Conservation (phyloP, 30 jellyfish, hydroid and myxozoan species). For the Chrysaora quinquecirrha region DNA sequence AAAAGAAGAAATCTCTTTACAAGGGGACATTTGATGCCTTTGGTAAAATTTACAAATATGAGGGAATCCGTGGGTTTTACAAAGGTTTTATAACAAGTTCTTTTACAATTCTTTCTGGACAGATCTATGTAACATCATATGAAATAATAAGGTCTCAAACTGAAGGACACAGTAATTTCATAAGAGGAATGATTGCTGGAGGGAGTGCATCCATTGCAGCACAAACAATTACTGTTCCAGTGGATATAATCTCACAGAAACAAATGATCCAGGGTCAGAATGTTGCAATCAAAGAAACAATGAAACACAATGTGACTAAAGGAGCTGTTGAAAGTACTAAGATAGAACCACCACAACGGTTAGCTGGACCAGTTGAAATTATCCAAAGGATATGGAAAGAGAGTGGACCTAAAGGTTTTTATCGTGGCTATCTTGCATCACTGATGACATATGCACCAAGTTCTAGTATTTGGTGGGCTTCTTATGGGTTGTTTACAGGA, state of each 20-base stretch:
- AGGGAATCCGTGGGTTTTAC: conserved; percentile 96
- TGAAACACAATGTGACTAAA: background rate
- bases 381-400: conserved; percentile 57
- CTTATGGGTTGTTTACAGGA: conserved; percentile 83
- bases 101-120: conserved; percentile 82
- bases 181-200: conserved; percentile 87
- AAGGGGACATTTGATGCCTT: conserved; percentile 91
- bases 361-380: conserved; percentile 57
- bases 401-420: conserved; percentile 87
- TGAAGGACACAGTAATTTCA: conserved; percentile 53
- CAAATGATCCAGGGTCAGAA: conserved; percentile 89
- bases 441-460: conserved; percentile 92
- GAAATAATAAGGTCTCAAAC: conserved; percentile 76
- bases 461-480: conserved; percentile 98
- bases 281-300: background rate
- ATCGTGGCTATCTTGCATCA: conserved; percentile 95
- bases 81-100: conserved; percentile 83
- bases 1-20: conserved; percentile 69
- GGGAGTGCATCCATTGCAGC: conserved; percentile 95
- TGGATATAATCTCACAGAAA: conserved; percentile 92
- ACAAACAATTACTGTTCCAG: conserved; percentile 94
- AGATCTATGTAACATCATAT: conserved; percentile 80
- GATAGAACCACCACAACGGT: background rate
- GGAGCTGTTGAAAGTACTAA: background rate
- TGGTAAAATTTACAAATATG: conserved; percentile 73